Conservation (phyloP, 2,888 invertebrate species). For the Cynaeus angustus region DNA sequence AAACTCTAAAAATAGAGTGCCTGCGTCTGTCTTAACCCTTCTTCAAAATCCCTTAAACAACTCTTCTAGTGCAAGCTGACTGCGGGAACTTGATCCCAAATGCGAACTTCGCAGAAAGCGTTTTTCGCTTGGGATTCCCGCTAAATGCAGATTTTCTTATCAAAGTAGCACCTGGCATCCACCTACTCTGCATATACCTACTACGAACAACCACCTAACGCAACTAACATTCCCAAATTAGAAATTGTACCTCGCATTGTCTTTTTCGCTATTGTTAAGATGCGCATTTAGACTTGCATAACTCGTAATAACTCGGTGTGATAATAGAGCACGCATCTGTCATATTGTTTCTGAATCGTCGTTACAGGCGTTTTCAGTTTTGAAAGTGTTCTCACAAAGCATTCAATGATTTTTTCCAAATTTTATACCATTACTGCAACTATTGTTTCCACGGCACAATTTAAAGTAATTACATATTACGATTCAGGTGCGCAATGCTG, state of each 20-base stretch:
- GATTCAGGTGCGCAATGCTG: too few species aligned
- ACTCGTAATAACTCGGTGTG: conserved; percentile 29
- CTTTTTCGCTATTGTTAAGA: conserved; percentile 34
- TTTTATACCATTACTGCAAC: background rate
- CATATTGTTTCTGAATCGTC: conserved; percentile 16
- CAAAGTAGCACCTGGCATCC: conserved; percentile 39
- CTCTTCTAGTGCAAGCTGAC: conserved; percentile 46
- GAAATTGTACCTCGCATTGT: conserved; percentile 41
- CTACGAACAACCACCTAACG: conserved; percentile 20
- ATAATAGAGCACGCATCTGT: conserved; percentile 20
- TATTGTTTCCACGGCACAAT: conserved; percentile 1
- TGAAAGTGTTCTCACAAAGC: conserved; percentile 17
- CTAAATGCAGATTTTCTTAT: conserved; percentile 36
- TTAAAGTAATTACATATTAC: too few species aligned
- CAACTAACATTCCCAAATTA: conserved; percentile 40
- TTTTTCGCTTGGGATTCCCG: conserved; percentile 15
- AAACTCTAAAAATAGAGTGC: conserved; percentile 68
- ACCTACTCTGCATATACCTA: conserved; percentile 32
- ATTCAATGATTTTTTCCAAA: conserved; percentile 10
- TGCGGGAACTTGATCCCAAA: conserved; percentile 37
- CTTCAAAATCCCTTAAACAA: conserved; percentile 53
- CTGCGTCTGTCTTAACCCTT: conserved; percentile 64
- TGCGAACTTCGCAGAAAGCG: conserved; percentile 43
- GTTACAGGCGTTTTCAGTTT: conserved; percentile 1
- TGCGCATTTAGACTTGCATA: conserved; percentile 38